Conservation (phyloP, 2,797 vertebrate species). For the Anguilla marmorata region DNA sequence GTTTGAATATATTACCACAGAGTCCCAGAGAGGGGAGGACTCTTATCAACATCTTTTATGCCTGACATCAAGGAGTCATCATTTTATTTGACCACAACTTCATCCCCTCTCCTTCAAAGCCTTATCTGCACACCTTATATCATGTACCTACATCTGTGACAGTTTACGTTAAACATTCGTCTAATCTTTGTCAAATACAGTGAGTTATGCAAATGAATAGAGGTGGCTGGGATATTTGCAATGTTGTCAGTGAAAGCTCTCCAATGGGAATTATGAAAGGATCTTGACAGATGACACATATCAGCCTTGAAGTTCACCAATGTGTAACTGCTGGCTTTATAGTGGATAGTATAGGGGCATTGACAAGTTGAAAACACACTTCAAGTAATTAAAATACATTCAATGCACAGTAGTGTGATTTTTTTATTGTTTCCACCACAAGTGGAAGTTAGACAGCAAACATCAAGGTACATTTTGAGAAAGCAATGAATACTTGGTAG, state of each 20-base stretch:
- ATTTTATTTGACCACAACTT: conserved; percentile 59
- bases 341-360: too few relatives aligned
- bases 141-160: background rate
- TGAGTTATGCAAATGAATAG: background rate
- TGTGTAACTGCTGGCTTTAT: too few relatives aligned
- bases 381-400: too few relatives aligned
- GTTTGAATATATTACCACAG: conserved; percentile 64
- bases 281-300: background rate
- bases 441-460: too few relatives aligned
- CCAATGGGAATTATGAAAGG: background rate
- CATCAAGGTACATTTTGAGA: too few relatives aligned
- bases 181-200: background rate
- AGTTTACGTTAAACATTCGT: background rate
- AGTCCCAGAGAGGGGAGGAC: conserved; percentile 52
- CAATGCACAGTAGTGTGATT: too few relatives aligned
- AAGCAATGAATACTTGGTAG: too few relatives aligned
- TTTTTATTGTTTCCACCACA: too few relatives aligned
- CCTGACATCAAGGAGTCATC: conserved; percentile 66
- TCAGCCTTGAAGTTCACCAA: background rate
- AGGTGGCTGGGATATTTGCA: background rate
- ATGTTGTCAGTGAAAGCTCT: background rate
- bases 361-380: too few relatives aligned
- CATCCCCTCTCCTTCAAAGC: conserved; percentile 72
- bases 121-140: conserved; percentile 62
- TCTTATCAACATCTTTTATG: conserved; percentile 79